Percentiles rank a stretch among this genome's conserved stretches.
Evolutionary conservation across 2,888 invertebrate genomes (phyloP).

Genomic region (Neelides folsomi): DNA sequence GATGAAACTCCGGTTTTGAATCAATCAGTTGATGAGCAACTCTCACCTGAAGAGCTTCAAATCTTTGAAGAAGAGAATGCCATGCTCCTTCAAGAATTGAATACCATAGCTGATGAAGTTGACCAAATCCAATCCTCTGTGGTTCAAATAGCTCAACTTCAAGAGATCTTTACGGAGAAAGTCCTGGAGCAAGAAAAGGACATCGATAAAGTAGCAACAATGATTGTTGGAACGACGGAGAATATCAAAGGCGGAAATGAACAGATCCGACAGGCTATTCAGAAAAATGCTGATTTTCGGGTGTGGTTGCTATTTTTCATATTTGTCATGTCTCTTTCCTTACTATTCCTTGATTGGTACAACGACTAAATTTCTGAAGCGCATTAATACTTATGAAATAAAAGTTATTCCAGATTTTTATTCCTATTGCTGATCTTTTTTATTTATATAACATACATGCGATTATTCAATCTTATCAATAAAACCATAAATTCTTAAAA

Average conservation of each 20-base stretch:
- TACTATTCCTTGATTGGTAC: conserved; percentile 97
- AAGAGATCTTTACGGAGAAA: conserved; percentile 91
- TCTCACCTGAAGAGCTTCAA: conserved; percentile 77
- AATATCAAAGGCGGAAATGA: conserved; percentile 94
- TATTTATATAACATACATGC: too few relatives aligned
- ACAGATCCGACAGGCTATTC: conserved; percentile 91
- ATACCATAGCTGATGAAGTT: conserved; percentile 79
- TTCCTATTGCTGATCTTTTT: too few relatives aligned
- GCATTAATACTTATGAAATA: neutral
- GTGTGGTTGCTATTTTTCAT: conserved; percentile 83
- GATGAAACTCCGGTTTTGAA: neutral
- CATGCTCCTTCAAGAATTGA: conserved; percentile 70
- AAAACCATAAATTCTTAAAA: too few relatives aligned
- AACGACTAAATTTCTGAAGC: conserved; percentile 52
- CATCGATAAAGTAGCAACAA: conserved; percentile 75
- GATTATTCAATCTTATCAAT: too few relatives aligned
- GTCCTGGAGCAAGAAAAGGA: conserved; percentile 86
- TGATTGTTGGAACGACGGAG: conserved; percentile 82
- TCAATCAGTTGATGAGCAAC: conserved; percentile 44
- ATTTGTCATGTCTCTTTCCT: conserved; percentile 85
- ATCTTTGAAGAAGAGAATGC: conserved; percentile 87
- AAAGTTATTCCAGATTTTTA: too few relatives aligned
- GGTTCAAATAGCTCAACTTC: conserved; percentile 84
- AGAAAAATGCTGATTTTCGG: conserved; percentile 85
- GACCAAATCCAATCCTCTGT: conserved; percentile 82